Base-by-base conservation (phyloP, 2,888 invertebrate genomes). In the Zele albiditarsus region DNA sequence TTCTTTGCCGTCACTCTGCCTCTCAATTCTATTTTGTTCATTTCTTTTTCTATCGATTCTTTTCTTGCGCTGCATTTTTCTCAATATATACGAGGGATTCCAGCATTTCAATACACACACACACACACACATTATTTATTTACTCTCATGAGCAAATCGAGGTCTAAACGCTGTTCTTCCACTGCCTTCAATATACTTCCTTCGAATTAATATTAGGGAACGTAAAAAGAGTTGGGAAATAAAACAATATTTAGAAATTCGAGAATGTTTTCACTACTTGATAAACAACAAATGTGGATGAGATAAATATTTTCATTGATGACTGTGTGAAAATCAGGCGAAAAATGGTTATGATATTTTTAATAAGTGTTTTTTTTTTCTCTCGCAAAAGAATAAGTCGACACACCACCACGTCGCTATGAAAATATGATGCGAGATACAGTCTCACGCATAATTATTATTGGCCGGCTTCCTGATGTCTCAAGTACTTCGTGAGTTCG, bases 401-500 rank as follows among this genome's bases (percentile, higher is more conserved):
- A 60, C 28, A 60, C 28, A 60, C 3, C 20, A 63, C 38, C 33
- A n/a, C n/a, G n/a, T 10, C 10, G 6, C 0, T 8, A 6, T 33
- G 23, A 20, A 63, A 63, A 63, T 31, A 31, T 31, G 63, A 60
- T 42, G 65, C 71, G 58, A 46, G 33, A 66, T 25, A 65, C 46
- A 20, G 63, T 63, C 66, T 70, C 70, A 70, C 70, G 57, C 57
- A 70, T 58, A 58, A 71, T 74, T 70, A 74, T 74, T 70, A 23
- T 20, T 62, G 3, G 20, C 38, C 23, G 27, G 63, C 69, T 74
- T 74, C 69, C 74, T 63, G 46, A 49, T 42, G 46, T 20, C n/a
- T 42, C 60, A 74, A 69, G 63, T 31, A 69, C 67, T 10, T 46
- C 46, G 67, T 67, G 25, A 53, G 38, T n/a, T 53, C 31, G 16